These are phyloP conservation scores for Melanotaenia pygmaea DNA, from an alignment of 2,797 vertebrate species.

Conservation along the genomic window DNA sequence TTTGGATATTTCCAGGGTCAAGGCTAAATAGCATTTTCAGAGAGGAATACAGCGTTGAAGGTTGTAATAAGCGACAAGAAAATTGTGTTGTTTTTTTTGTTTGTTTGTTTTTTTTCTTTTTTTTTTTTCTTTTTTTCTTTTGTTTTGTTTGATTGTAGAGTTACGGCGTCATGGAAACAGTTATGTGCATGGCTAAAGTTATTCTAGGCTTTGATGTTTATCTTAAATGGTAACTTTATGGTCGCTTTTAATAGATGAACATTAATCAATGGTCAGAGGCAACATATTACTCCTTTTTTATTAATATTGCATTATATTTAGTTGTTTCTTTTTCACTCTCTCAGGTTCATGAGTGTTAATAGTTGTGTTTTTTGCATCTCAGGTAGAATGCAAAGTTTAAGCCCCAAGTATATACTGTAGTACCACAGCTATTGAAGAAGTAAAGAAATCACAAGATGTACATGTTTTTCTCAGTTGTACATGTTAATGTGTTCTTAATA, in stretches of 20 bases:
- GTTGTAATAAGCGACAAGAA: slow-evolving; percentile 35
- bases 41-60: slow-evolving; percentile 46
- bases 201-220: slow-evolving; percentile 72
- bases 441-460: slow-evolving; percentile 84
- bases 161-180: slow-evolving; percentile 64
- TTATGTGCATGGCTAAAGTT: slow-evolving; percentile 68
- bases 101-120: slow-evolving; percentile 16
- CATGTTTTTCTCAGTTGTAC: slow-evolving; percentile 92
- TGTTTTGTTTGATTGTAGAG: slow-evolving; percentile 30
- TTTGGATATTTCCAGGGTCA: slow-evolving; percentile 64
- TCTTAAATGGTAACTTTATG: slow-evolving; percentile 52
- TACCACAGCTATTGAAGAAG: slow-evolving; percentile 71
- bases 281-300: slow-evolving; percentile 43
- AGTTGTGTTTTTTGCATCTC: slow-evolving; percentile 97
- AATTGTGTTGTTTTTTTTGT: slow-evolving; percentile 1
- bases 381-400: slow-evolving; percentile 94
- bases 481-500: slow-evolving; percentile 94
- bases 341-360: slow-evolving; percentile 95
- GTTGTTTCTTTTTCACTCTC: slow-evolving; percentile 88
- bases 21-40: slow-evolving; percentile 42
- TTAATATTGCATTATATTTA: slow-evolving; percentile 66
- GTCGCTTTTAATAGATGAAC: slow-evolving; percentile 56
- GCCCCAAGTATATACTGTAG: slow-evolving; percentile 86
- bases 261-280: slow-evolving; percentile 49
- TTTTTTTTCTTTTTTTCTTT: no score